These are phyloP conservation scores for Xenus cinereus DNA, from an alignment of 2,113 vertebrate genomes.

Conservation along the genomic window DNA sequence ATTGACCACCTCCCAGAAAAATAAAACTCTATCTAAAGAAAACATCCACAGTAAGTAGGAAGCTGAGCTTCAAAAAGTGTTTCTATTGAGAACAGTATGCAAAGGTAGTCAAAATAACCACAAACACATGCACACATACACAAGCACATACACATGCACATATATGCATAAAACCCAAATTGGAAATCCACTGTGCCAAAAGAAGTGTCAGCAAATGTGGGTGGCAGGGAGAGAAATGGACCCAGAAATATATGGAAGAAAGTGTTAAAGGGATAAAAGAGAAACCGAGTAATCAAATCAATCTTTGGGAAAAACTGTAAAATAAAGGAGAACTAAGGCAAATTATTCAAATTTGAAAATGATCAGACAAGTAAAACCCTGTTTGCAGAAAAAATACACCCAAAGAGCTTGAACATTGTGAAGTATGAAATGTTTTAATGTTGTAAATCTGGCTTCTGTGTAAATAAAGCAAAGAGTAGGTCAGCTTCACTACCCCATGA, in stretches of 20 bases:
- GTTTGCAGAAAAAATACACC: background rate
- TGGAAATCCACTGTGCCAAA: constrained; percentile 41
- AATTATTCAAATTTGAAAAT: background rate
- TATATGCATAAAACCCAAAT: background rate
- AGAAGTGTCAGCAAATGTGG: constrained; percentile 51
- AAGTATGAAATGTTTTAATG: background rate
- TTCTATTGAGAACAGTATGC: constrained; percentile 60
- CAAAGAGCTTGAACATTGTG: background rate
- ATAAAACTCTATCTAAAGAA: background rate
- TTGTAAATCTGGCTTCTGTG: background rate
- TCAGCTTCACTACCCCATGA: background rate
- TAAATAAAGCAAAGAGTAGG: background rate
- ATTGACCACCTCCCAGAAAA: background rate
- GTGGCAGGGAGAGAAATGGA: constrained; percentile 7
- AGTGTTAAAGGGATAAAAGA: background rate
- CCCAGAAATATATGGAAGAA: constrained; percentile 1
- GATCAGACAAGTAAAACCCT: background rate
- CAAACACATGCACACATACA: background rate
- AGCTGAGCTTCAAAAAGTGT: constrained; percentile 14
- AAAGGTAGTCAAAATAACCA: constrained; percentile 33
- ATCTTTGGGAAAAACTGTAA: background rate
- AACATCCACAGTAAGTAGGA: background rate
- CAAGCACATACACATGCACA: background rate
- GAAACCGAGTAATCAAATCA: background rate
- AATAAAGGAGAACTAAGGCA: background rate